Conservation (phyloP, 2,888 invertebrate species). For the Drosophila diplacantha region DNA sequence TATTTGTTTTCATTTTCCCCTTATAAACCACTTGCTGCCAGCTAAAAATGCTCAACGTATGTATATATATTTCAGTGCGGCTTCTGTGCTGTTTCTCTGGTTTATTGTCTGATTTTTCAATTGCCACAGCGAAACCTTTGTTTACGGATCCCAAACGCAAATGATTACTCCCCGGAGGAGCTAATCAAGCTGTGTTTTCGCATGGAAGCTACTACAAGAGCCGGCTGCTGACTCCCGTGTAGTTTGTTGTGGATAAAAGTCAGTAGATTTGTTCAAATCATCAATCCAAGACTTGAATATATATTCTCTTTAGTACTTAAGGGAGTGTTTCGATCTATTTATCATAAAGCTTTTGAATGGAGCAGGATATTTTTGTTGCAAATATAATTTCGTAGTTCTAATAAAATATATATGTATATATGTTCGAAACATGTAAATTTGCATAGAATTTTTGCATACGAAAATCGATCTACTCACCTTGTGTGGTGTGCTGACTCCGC, state of each 20-base stretch:
- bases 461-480: conserved; percentile 64
- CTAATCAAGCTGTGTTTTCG: conserved; percentile 7
- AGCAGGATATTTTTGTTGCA: too few species aligned
- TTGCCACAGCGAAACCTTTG: conserved; percentile 40
- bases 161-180: conserved; percentile 4
- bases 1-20: conserved; percentile 5
- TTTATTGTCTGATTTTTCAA: conserved; percentile 43
- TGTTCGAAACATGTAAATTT: background rate
- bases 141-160: conserved; percentile 23
- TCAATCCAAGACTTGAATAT: background rate
- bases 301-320: background rate
- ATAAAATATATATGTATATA: background rate
- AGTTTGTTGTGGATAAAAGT: background rate
- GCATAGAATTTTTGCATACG: background rate
- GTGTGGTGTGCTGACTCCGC: conserved; percentile 76
- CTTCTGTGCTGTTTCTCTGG: background rate
- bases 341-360: too few species aligned
- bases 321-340: background rate
- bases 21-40: background rate
- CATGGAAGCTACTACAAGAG: background rate
- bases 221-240: background rate
- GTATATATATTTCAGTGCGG: background rate
- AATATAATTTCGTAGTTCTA: too few species aligned
- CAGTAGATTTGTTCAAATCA: too few species aligned
- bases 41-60: background rate